Percentiles rank a stretch among this genome's conserved stretches.
phyloP scores from a whole-genome alignment of 2,113 vertebrate species.

The Gymnobelideus leadbeateri region DNA sequence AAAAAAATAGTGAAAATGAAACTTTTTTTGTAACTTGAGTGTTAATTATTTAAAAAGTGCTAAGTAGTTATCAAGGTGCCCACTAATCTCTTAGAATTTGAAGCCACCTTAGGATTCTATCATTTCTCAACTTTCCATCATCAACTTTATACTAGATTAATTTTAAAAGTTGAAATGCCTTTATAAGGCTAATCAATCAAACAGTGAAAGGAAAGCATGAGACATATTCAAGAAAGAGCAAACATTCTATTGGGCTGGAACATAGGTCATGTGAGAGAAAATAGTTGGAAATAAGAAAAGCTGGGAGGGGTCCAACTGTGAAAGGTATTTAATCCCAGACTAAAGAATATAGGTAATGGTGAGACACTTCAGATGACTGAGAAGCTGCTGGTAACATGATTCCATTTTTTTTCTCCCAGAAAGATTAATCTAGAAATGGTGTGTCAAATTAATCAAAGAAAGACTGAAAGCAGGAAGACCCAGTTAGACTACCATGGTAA shows the following conservation, averaged over 20 bases:
- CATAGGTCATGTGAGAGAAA: neutral
- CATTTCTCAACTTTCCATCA: neutral
- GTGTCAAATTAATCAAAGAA: neutral
- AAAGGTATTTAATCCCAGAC: neutral
- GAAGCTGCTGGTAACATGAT: neutral
- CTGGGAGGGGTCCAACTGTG: neutral
- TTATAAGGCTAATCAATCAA: neutral
- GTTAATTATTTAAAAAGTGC: neutral
- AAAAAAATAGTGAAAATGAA: constrained; percentile 54
- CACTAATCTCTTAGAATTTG: neutral
- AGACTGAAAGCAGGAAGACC: neutral
- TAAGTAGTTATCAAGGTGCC: neutral
- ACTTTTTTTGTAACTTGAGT: neutral
- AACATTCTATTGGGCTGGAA: neutral
- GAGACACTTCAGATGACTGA: neutral
- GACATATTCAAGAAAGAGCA: neutral
- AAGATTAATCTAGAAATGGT: neutral
- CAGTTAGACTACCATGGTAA: neutral
- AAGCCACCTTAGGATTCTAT: constrained; percentile 25
- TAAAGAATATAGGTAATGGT: neutral
- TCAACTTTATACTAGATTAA: constrained; percentile 4
- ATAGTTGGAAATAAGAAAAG: neutral
- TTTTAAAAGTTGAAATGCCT: constrained; percentile 35
- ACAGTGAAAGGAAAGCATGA: neutral
- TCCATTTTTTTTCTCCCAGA: neutral